Evolutionary conservation across 2,888 invertebrate genomes (phyloP).

Genomic region (Seira ritae): DNA sequence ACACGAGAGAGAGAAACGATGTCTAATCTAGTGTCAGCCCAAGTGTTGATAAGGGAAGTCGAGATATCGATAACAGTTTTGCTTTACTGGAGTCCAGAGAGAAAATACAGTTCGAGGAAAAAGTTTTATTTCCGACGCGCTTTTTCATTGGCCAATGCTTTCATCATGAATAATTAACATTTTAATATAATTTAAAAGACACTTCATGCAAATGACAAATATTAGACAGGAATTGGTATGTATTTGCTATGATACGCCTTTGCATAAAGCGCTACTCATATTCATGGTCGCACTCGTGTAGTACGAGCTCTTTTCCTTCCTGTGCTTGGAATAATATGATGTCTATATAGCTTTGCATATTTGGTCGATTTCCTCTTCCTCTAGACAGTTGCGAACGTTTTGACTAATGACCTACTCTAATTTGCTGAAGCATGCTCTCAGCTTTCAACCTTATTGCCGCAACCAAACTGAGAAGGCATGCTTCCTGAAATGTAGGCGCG

Average conservation of each 20-base stretch:
- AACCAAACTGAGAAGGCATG: too few relatives aligned
- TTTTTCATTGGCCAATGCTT: neutral
- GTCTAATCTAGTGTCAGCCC: neutral
- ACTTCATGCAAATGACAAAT: too few relatives aligned
- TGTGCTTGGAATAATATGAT: neutral
- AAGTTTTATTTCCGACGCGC: neutral
- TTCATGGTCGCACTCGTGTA: neutral
- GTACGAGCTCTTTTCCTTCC: neutral
- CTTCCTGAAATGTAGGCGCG: too few relatives aligned
- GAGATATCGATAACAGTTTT: slow-evolving; percentile 1
- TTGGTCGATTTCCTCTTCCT: slow-evolving; percentile 9
- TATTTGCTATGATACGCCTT: too few relatives aligned
- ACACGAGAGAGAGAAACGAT: too few relatives aligned
- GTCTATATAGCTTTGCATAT: neutral
- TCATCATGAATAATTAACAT: neutral
- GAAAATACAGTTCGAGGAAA: slow-evolving; percentile 9
- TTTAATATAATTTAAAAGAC: too few relatives aligned
- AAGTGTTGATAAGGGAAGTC: slow-evolving; percentile 9
- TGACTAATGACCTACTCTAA: slow-evolving; percentile 11
- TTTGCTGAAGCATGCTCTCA: neutral
- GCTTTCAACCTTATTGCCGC: neutral
- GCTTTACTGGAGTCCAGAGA: neutral
- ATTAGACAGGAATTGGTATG: neutral
- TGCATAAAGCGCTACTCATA: too few relatives aligned
- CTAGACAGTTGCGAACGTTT: neutral